Percentiles rank a stretch among this genome's conserved stretches.
phyloP scores from a whole-genome alignment of 2,888 invertebrate genomes.

The Dynastes grantii region DNA sequence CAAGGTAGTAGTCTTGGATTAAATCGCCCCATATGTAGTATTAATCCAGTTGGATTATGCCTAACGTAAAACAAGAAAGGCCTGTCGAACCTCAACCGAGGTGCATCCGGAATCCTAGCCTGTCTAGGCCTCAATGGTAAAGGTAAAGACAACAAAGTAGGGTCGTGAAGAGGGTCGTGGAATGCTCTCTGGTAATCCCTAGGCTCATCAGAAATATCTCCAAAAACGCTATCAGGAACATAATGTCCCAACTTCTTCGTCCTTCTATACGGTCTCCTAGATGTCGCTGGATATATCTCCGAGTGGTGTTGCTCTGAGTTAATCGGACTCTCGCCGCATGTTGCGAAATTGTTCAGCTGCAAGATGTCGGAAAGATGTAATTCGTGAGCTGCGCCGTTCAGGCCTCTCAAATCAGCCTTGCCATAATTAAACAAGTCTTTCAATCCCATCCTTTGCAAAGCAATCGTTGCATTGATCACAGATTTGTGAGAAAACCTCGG shows the following conservation, averaged over 20 bases:
- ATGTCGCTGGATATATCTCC: constrained; percentile 85
- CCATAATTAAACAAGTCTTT: constrained; percentile 84
- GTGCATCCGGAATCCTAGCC: constrained; percentile 80
- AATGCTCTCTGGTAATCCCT: constrained; percentile 80
- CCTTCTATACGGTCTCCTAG: constrained; percentile 65
- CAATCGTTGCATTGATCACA: constrained; percentile 84
- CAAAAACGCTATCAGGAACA: constrained; percentile 55
- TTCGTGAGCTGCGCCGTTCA: constrained; percentile 86
- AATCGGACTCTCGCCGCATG: constrained; percentile 82
- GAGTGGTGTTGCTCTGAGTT: constrained; percentile 82
- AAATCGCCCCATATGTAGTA: constrained; percentile 90
- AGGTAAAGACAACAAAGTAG: constrained; percentile 74
- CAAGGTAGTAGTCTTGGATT: constrained; percentile 87
- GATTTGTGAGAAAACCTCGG: constrained; percentile 90
- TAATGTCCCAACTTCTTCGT: constrained; percentile 64
- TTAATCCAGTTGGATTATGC: constrained; percentile 93
- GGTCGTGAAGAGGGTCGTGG: constrained; percentile 77
- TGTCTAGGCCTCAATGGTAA: constrained; percentile 81
- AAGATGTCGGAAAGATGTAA: constrained; percentile 88
- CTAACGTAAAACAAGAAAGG: constrained; percentile 92
- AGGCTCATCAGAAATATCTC: constrained; percentile 69
- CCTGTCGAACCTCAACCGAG: constrained; percentile 86
- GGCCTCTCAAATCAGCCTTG: constrained; percentile 86
- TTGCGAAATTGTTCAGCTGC: constrained; percentile 87
- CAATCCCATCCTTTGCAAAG: constrained; percentile 86